Base-by-base conservation (phyloP, 2,888 invertebrate species). In the Drosophila gaucha region DNA sequence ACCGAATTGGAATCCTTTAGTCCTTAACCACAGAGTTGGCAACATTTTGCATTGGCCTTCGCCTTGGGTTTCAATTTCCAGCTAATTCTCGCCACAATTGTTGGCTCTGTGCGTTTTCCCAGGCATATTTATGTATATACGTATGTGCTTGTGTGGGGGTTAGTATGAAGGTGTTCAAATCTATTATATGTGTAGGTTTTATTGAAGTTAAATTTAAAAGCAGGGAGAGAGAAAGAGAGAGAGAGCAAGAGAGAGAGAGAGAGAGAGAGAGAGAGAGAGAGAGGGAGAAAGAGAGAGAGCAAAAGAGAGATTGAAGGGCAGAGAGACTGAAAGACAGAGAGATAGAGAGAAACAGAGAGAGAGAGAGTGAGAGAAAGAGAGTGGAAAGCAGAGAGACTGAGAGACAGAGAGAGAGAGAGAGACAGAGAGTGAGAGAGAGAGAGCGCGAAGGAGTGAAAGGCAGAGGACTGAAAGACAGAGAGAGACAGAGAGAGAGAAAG, bases 51-150 rank as follows among this genome's bases (percentile, higher is more conserved):
- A 12, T 14, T 51, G 69, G 36, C 55, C 43, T 49, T 49, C 35
- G 41, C 9, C 33, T 24, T 12, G 6, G 44, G 46, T 30, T 44
- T 51, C 54, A 18, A 26, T 51, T 54, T 47, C 31, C 39, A 20
- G 26, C 10, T 22, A 30, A 52, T 14, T 35, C 43, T 43, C 2
- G 10, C 56, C 50, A 30, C 69, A 59, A 51, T 47, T 55, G 35
- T 33, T 52, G 51, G 36, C 16, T n/a, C n/a, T n/a, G n/a, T n/a
- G n/a, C n/a, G n/a, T n/a, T n/a, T n/a, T n/a, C n/a, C 36, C 26
- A 56, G 33, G 6, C 1, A 35, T 16, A n/a, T n/a, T n/a, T n/a
- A n/a, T 9, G 35, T 16, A 31, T 28, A 31, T 24, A 41, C 33
- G n/a, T 26, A 16, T 9, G 30, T 28, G 26, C 5, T n/a, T 10